These are phyloP conservation scores for Cervus canadensis DNA, from an alignment of 2,113 vertebrate species.

Conservation along the genomic window DNA sequence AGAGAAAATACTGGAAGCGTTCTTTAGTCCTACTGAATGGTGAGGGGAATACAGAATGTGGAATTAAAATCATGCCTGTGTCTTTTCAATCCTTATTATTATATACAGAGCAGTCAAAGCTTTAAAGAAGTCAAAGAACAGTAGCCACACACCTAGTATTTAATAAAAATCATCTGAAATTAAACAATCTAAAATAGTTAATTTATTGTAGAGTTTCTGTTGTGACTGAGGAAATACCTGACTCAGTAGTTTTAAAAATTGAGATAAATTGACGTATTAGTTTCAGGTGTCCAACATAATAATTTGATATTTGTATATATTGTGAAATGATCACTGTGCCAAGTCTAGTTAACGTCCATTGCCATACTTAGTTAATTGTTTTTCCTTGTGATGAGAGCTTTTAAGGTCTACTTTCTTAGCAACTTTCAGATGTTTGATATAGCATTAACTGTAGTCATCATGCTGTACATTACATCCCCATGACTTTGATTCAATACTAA, in stretches of 20 bases:
- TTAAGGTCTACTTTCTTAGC: background rate
- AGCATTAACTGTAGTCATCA: background rate
- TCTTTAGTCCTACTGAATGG: background rate
- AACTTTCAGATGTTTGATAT: background rate
- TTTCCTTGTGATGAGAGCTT: background rate
- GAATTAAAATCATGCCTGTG: background rate
- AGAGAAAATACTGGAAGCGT: slow-evolving; percentile 41
- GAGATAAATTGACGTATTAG: background rate
- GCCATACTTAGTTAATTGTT: background rate
- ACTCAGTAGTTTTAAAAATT: background rate
- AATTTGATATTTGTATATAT: background rate
- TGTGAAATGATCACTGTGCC: background rate
- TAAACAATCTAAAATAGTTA: background rate
- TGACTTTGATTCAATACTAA: background rate
- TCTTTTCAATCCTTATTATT: background rate
- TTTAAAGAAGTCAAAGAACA: background rate
- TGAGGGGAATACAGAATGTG: background rate
- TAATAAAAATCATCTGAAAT: background rate
- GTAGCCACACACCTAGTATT: background rate
- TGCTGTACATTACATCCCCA: background rate
- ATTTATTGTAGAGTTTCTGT: background rate
- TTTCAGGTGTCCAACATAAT: background rate
- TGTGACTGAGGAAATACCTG: background rate
- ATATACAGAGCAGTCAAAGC: background rate
- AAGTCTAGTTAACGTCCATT: background rate